Base-by-base conservation (phyloP, 1,140 invertebrate genomes). In the Tribolium madens region DNA sequence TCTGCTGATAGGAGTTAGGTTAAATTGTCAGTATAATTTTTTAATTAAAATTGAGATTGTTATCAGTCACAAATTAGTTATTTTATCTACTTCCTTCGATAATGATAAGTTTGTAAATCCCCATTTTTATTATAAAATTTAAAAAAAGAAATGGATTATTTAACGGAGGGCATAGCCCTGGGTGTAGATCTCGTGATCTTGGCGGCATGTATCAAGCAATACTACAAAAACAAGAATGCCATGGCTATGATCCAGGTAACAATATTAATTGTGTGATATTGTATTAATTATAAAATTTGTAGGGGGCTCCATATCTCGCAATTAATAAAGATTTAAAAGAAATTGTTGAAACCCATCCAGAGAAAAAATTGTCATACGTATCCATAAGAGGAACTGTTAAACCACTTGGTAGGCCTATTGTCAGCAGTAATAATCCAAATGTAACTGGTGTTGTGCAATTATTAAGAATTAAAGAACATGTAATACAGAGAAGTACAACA, bases 381-480 rank as follows among this genome's bases (percentile, higher is more conserved):
- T 91, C 92, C 6, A 87, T 94, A 26, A 87, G 92, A 50, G 93
- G 93, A 3, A 87, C 90, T 6, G 91, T 95, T 0, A 91, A 91
- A 82, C 91, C 94, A 0, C 86, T 95, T 10, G 92, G 92, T 14
- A 90, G 90, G 80, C 91, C 93, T 1, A 89, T 95, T 50, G 88
- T 87, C 13, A 94, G 93, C 82, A 88, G 90, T 69, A 90, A 93
- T 82, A 91, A 92, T 82, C 89, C 89, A 50, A 87, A 89, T 70
- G 88, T 93, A 0, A 90, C 90, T 70, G 94, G 93, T 71, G 93
- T 95, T 0, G 85, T 95, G 52, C 93, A 94, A 81, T 89, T 87
- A 80, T 85, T 93, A 73, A 90, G 88, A 80, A 90, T 93, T 75
- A 93, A 93, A 84, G 93, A 95, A 86, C 93, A 94, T 88, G 89